phyloP scores from a whole-genome alignment of 2,888 invertebrate species.

The Drosophila falleni region DNA sequence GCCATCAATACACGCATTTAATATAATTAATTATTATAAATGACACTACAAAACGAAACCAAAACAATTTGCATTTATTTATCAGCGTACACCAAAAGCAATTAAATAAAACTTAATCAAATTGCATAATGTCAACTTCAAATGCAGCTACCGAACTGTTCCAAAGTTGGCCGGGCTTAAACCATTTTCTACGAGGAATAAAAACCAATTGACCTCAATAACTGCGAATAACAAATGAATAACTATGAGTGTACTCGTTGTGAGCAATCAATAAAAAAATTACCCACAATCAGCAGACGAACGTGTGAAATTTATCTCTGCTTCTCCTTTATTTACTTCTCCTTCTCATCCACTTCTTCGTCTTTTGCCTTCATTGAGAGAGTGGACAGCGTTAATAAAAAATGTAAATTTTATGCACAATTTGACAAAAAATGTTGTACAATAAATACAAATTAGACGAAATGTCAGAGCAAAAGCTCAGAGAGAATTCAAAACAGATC shows the following conservation, averaged over 20 bases:
- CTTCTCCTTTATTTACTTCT: slow-evolving; percentile 8
- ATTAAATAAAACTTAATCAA: slow-evolving; percentile 77
- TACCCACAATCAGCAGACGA: slow-evolving; percentile 41
- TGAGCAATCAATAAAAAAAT: slow-evolving; percentile 66
- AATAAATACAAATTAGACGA: slow-evolving; percentile 81
- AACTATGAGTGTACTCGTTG: slow-evolving; percentile 12
- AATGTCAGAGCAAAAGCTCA: slow-evolving; percentile 42
- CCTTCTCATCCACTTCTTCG: neutral
- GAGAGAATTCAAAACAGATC: slow-evolving; percentile 21
- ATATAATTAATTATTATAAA: slow-evolving; percentile 70
- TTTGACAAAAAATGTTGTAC: slow-evolving; percentile 60
- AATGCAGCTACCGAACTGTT: slow-evolving; percentile 48
- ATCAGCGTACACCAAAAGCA: slow-evolving; percentile 68
- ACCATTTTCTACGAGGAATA: slow-evolving; percentile 23
- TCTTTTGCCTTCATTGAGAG: neutral
- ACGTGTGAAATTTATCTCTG: slow-evolving; percentile 25
- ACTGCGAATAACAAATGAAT: slow-evolving; percentile 16
- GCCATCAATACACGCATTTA: slow-evolving; percentile 43
- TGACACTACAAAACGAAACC: slow-evolving; percentile 47
- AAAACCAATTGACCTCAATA: slow-evolving; percentile 64
- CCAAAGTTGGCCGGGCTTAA: neutral
- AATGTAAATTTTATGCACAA: slow-evolving; percentile 77
- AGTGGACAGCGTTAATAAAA: slow-evolving; percentile 62
- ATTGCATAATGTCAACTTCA: slow-evolving; percentile 69
- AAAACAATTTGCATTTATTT: slow-evolving; percentile 66